Base-by-base conservation (phyloP, 2,797 vertebrate genomes). In the Carcharodon carcharias region DNA sequence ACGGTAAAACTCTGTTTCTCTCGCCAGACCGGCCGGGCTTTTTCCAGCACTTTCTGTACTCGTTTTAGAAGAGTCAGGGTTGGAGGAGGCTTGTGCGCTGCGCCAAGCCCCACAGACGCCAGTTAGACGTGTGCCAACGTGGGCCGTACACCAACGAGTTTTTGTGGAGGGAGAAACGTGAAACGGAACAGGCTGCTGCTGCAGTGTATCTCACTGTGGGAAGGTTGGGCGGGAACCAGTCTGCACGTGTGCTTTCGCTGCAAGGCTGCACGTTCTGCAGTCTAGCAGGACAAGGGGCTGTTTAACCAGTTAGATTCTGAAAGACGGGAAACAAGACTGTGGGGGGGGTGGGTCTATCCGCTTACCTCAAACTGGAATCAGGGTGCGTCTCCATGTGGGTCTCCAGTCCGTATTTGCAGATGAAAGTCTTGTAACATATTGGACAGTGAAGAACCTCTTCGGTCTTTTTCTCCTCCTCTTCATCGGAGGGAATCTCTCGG, bases 301-400 rank as follows among this genome's bases (percentile, higher is more conserved):
- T 28, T 28, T 56, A 45, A 28, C 87, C 87, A 89, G 54, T 28
- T 58, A 89, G 54, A 16, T 58, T 89, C 88, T 12, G 12, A 12
- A 58, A 58, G 23, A 89, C 11, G 35, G 2, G 26, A 21, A 6
- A 4, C 35, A 0, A 0, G 45, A 50, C 23, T 50, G 45, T 50
- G 26, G 26, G 28, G 69, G 28, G 69, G 31, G 1, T n/a, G n/a
- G n/a, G n/a, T n/a, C 6, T 35, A 23, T 1, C 9, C 12, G 12
- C 97, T 97, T 98, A 99, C 99, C 99, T 99, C 95, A 99, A 96
- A 0, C 98, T 98, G 65, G 98, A 98, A 97, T 99, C 99, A 0
- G 99, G 99, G 97, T 99, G 99, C 1, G 98, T 97, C 97, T 99
- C 99, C 98, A 99, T 98, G 97, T 99, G 99, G 54, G 97, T 98